These are phyloP conservation scores for Caenorhabditis tropicalis DNA, from an alignment of 1,140 invertebrate genomes.

Conservation along the genomic window DNA sequence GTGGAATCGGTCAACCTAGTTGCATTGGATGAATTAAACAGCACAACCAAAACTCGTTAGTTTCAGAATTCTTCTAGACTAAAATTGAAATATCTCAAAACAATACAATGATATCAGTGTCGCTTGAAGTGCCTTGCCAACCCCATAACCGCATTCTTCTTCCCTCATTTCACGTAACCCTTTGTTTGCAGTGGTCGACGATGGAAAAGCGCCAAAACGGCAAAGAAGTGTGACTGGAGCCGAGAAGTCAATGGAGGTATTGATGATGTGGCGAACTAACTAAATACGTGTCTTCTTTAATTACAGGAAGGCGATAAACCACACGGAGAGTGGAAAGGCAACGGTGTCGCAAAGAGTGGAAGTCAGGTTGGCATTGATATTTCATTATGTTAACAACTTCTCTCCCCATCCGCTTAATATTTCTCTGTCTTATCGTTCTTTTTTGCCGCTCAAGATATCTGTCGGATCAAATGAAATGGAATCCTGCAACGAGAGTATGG, in stretches of 20 bases:
- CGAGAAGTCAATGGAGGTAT: conserved; percentile 37
- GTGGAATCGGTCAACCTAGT: conserved; percentile 66
- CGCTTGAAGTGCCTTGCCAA: not conserved
- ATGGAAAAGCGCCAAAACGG: conserved; percentile 17
- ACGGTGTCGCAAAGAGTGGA: conserved; percentile 38
- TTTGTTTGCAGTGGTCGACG: conserved; percentile 40
- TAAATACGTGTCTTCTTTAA: not conserved
- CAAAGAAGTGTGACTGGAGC: conserved; percentile 15
- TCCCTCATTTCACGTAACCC: not conserved
- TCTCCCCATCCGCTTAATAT: not conserved
- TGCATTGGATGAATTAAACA: conserved; percentile 64
- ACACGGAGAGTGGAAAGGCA: conserved; percentile 33
- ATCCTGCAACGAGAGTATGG: conserved; percentile 59
- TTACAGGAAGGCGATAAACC: conserved; percentile 14
- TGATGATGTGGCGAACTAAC: not conserved
- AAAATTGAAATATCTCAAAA: not conserved
- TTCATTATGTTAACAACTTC: not conserved
- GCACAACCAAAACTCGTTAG: conserved; percentile 51
- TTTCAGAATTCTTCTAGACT: not conserved
- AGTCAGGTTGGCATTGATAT: conserved; percentile 21
- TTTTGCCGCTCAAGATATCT: conserved; percentile 42
- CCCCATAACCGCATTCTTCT: not conserved
- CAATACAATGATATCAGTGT: not conserved
- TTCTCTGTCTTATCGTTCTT: not conserved
- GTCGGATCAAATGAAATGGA: conserved; percentile 52